Conservation (phyloP, 2,113 vertebrate species). For the human (Homo sapiens) region GRCh38 chr5:76656501-76657000, state of each 20-base stretch:
- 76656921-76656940: background rate
- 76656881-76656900: background rate
- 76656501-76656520: background rate
- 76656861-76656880: background rate
- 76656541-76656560: background rate
- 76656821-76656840: background rate
- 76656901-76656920: background rate
- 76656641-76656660: background rate
- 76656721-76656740: background rate
- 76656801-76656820: background rate
- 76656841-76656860: conserved; percentile 12
- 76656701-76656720: background rate
- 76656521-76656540: background rate
- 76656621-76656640: background rate
- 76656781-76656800: background rate
- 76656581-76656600: background rate
- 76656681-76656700: background rate
- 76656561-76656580: background rate
- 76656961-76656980: background rate
- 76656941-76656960: background rate
- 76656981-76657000: background rate
- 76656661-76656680: background rate
- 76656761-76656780: background rate
- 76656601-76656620: background rate
- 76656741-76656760: background rate